Evolutionary conservation across 35 echinoderm and acorn worm species (phyloP).

Genomic region (Diadema setosum): DNA sequence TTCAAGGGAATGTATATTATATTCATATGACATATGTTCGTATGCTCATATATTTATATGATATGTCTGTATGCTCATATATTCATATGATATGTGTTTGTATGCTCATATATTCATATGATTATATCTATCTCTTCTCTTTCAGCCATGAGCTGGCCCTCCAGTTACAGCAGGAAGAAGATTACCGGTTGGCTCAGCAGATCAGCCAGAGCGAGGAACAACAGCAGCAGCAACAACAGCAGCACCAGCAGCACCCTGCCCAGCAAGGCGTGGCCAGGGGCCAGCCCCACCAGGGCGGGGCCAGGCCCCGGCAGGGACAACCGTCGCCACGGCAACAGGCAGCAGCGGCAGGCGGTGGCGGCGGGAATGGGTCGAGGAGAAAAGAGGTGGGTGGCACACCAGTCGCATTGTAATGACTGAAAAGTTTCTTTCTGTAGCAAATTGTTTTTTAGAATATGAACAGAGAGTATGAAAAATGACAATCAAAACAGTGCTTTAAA

Average conservation of each 20-base stretch:
- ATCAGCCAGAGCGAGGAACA: slow-evolving; percentile 58
- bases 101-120: neutral
- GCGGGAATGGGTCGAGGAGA: slow-evolving; percentile 20
- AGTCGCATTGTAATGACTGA: neutral
- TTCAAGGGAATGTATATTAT: too few species aligned
- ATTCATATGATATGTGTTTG: too few species aligned
- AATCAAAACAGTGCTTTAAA: neutral
- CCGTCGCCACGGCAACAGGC: neutral
- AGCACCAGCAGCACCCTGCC: slow-evolving; percentile 14
- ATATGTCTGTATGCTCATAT: neutral
- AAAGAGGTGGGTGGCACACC: slow-evolving; percentile 33
- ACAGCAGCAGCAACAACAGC: slow-evolving; percentile 4
- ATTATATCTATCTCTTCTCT: neutral
- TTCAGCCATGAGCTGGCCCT: slow-evolving; percentile 85
- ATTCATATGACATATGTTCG: neutral
- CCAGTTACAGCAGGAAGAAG: slow-evolving; percentile 86
- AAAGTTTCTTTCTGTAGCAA: neutral
- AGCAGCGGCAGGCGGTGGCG: neutral
- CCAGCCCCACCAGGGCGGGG: neutral
- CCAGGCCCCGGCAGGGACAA: neutral
- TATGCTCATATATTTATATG: neutral
- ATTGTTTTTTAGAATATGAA: too few species aligned
- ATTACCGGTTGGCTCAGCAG: slow-evolving; percentile 61
- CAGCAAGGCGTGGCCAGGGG: neutral
- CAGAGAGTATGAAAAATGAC: neutral